Evolutionary conservation across 2,797 vertebrate species (phyloP).

Genomic region (Pangasius djambal): DNA sequence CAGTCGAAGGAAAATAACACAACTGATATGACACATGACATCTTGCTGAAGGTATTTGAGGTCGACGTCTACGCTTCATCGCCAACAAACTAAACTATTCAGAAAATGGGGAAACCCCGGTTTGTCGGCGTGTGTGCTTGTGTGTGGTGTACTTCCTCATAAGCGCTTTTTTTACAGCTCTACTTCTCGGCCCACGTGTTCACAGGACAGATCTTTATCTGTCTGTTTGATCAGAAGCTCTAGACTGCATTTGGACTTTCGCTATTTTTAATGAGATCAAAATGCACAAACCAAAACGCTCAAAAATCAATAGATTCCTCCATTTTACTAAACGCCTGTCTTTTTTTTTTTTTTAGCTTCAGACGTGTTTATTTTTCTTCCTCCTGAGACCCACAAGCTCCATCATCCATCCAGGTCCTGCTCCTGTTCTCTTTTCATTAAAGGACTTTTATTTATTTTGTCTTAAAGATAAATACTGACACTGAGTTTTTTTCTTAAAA

Average conservation of each 20-base stretch:
- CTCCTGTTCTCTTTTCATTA: not conserved
- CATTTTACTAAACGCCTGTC: too few species aligned
- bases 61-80: not conserved
- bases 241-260: too few species aligned
- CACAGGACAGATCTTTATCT: not conserved
- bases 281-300: too few species aligned
- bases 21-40: too few species aligned
- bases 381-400: too few species aligned
- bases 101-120: conserved; percentile 20
- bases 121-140: not conserved
- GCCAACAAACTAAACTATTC: not conserved
- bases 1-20: too few species aligned
- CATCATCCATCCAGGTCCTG: not conserved
- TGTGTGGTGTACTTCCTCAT: conserved; percentile 11
- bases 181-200: not conserved
- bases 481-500: too few species aligned
- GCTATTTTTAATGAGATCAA: too few species aligned
- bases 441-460: not conserved
- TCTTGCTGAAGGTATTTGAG: not conserved
- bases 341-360: too few species aligned
- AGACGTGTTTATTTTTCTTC: not conserved
- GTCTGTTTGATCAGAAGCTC: not conserved
- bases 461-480: not conserved
- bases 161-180: not conserved
- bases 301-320: too few species aligned